Conservation (phyloP, 2,888 invertebrate species). For the Cabera pusaria region DNA sequence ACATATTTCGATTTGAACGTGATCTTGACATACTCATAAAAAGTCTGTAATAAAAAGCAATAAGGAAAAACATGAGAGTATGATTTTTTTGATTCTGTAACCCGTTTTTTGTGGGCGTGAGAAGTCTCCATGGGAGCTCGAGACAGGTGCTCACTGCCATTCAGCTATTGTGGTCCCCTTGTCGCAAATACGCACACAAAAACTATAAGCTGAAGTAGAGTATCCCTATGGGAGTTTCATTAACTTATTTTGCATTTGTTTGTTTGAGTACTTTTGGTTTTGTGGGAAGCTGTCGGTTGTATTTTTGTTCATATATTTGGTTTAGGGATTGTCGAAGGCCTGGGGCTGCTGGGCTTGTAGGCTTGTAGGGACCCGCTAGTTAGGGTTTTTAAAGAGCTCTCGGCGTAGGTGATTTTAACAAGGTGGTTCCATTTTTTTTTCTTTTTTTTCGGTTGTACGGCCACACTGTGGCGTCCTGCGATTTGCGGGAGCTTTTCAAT, state of each 20-base stretch:
- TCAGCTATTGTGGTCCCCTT: conserved; percentile 37
- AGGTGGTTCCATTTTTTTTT: too few relatives aligned
- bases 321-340: conserved; percentile 9
- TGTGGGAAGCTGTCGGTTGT: conserved; percentile 20
- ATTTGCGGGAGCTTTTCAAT: too few relatives aligned
- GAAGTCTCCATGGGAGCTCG: conserved; percentile 55
- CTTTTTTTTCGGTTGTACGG: too few relatives aligned
- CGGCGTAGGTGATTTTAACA: too few relatives aligned
- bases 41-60: conserved; percentile 19
- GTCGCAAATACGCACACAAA: conserved; percentile 21
- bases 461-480: too few relatives aligned
- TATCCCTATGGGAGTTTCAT: conserved; percentile 11
- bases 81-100: conserved; percentile 49
- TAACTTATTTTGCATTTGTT: conserved; percentile 15
- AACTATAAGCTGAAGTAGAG: conserved; percentile 18
- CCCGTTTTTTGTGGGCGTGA: conserved; percentile 77
- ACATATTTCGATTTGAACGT: too few relatives aligned
- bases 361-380: conserved; percentile 12
- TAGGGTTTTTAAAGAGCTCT: too few relatives aligned
- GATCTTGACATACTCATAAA: too few relatives aligned
- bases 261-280: conserved; percentile 21
- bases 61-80: conserved; percentile 39
- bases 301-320: conserved; percentile 20
- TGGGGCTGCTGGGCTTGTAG: conserved; percentile 11
- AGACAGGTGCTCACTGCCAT: conserved; percentile 56